Evolutionary conservation across 1,140 invertebrate species (phyloP), one percentile per base, ranked within the genome.

Genomic region (Drosophila suzukii): DNA sequence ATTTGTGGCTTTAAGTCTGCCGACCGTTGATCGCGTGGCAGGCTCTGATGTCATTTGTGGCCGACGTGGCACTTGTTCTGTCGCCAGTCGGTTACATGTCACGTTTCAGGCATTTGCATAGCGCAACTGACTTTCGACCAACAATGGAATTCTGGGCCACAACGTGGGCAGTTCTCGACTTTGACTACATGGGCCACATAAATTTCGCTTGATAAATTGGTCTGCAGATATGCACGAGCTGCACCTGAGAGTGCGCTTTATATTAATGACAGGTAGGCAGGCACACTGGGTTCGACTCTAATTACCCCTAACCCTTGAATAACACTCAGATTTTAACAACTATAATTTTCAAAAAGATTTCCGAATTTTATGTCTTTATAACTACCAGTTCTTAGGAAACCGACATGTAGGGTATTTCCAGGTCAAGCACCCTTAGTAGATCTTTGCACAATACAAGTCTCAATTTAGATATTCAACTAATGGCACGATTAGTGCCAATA

Each of bases 81-180:
- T 75, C 30, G 36, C 60, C 55, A 46, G 50, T 76, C 62, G 53
- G 75, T 76, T 65, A 78, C 75, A 70, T 88, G 82, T 86, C 82
- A 86, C 82, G 82, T 86, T 86, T 86, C 56, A 78, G 79, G 53
- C 71, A 86, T 86, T 86, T 86, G 83, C 82, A 86, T 88, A 66
- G 46, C 67, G 56, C 67, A 75, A 53, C 66, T 24, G 30, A 58
- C 27, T 57, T 36, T 71, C 44, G 36, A 34, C 62, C 75, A 60
- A 88, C 79, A 76, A 75, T 79, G 70, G 83, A 73, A 76, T 83
- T 81, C 13, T 59, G 73, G 68, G 70, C 27, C 53, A 60, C 55
- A 43, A 56, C 68, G 79, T 82, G 82, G 80, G 80, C 70, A 62
- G 32, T 8, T 32, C 50, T 60, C 46, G 57, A 39, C 70, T 58